A percentile compares a stretch with the other conserved stretches of the same genome.
phyloP scores from a whole-genome alignment of 2,113 vertebrate species.

The Dipodomys ordii region DNA sequence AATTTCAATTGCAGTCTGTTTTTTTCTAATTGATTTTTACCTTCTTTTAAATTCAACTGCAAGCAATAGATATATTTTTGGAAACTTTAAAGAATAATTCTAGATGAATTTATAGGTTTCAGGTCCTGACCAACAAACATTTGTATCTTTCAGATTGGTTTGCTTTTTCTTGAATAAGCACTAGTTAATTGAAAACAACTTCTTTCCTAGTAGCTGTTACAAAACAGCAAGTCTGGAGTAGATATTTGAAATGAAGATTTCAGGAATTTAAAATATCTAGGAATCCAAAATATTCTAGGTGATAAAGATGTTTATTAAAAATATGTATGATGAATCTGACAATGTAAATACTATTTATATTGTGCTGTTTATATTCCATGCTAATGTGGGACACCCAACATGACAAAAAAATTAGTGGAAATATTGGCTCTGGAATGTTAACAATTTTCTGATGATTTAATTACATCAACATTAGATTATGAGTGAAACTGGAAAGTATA shows the following conservation, averaged over 20 bases:
- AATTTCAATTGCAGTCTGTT: not conserved
- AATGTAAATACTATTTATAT: too few relatives aligned
- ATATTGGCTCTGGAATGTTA: not conserved
- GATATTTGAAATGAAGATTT: not conserved
- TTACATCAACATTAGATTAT: not conserved
- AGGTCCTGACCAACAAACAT: not conserved
- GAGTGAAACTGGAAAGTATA: not conserved
- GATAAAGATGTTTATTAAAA: not conserved
- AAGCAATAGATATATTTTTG: not conserved
- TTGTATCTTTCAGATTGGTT: slow-evolving; percentile 16
- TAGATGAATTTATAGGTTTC: slow-evolving; percentile 4
- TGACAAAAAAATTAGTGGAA: not conserved
- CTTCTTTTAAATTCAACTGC: slow-evolving; percentile 11
- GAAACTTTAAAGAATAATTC: slow-evolving; percentile 26
- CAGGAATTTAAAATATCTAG: not conserved
- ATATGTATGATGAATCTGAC: slow-evolving; percentile 2
- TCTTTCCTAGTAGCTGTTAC: not conserved
- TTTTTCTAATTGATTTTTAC: not conserved
- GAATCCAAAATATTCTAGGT: not conserved
- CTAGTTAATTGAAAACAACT: not conserved
- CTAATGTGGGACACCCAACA: not conserved
- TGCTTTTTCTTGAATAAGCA: not conserved
- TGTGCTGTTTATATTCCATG: not conserved
- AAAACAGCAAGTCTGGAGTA: not conserved
- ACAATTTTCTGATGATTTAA: slow-evolving; percentile 8